Conservation (phyloP, 2,113 vertebrate species). For the Phasianus colchicus region DNA sequence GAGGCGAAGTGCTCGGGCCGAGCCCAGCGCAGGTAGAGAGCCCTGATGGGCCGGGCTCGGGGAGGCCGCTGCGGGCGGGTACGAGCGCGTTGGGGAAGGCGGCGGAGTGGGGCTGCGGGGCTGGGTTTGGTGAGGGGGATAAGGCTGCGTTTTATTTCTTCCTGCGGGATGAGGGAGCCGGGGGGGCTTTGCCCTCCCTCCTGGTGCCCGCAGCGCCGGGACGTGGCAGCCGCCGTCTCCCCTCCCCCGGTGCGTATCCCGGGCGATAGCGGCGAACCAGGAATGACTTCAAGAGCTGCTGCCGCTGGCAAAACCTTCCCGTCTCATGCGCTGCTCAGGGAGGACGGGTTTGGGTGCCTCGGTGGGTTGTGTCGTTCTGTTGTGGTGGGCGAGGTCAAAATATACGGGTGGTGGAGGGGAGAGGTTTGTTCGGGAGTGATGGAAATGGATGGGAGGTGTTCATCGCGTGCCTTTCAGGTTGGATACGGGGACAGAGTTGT, state of each 20-base stretch:
- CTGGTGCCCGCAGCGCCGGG: too few species aligned
- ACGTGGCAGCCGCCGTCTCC: too few species aligned
- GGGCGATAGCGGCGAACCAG: not conserved
- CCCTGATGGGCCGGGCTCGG: too few species aligned
- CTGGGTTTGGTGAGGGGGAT: too few species aligned
- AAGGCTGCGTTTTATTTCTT: not conserved
- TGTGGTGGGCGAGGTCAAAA: not conserved
- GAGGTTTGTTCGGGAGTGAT: not conserved
- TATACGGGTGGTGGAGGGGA: not conserved
- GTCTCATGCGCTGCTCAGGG: fast-evolving
- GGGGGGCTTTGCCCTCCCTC: too few species aligned
- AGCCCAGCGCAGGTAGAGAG: not conserved
- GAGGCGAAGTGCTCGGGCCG: not conserved
- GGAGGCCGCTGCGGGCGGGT: too few species aligned
- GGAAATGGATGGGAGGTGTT: not conserved
- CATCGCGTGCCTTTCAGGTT: too few species aligned
- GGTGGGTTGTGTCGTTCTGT: not conserved
- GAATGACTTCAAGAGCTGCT: not conserved
- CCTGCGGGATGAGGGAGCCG: too few species aligned
- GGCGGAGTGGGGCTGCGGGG: too few species aligned
- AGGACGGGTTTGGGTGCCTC: not conserved
- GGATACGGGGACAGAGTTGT: too few species aligned
- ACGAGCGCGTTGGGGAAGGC: too few species aligned
- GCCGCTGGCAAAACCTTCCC: not conserved
- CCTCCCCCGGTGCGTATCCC: too few species aligned